Conservation (phyloP, 1,140 invertebrate genomes). For the Eciton burchellii region DNA sequence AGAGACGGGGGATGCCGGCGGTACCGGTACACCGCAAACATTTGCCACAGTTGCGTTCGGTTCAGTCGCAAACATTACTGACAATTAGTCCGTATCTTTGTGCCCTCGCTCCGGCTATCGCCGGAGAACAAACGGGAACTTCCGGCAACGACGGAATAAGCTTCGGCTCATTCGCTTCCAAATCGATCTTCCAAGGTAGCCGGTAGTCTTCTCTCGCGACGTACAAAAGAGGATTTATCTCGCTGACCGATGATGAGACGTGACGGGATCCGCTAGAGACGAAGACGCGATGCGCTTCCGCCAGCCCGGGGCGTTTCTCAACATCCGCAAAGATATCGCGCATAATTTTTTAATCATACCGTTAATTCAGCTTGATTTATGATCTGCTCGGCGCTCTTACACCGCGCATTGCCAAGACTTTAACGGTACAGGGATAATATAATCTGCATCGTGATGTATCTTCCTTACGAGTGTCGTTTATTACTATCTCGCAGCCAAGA, state of each 20-base stretch:
- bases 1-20: slow-evolving; percentile 51
- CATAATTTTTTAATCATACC: slow-evolving; percentile 52
- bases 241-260: background rate
- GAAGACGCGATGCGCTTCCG: background rate
- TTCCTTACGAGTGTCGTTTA: slow-evolving; percentile 48
- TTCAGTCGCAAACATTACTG: slow-evolving; percentile 55
- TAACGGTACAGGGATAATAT: slow-evolving; percentile 21
- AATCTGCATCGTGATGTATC: slow-evolving; percentile 48
- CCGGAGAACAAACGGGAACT: background rate
- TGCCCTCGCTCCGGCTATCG: slow-evolving; percentile 22
- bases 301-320: too few relatives aligned
- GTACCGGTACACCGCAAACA: slow-evolving; percentile 63
- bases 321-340: background rate
- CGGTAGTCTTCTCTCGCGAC: background rate
- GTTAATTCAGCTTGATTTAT: slow-evolving; percentile 24
- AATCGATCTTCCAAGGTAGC: slow-evolving; percentile 2
- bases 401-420: background rate
- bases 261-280: background rate
- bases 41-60: slow-evolving; percentile 63
- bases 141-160: slow-evolving; percentile 8
- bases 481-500: slow-evolving; percentile 20
- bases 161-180: background rate
- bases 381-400: background rate
- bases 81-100: slow-evolving; percentile 47
- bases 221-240: slow-evolving; percentile 15